Conservation (phyloP, 2,113 vertebrate genomes). For the Talpa occidentalis region DNA sequence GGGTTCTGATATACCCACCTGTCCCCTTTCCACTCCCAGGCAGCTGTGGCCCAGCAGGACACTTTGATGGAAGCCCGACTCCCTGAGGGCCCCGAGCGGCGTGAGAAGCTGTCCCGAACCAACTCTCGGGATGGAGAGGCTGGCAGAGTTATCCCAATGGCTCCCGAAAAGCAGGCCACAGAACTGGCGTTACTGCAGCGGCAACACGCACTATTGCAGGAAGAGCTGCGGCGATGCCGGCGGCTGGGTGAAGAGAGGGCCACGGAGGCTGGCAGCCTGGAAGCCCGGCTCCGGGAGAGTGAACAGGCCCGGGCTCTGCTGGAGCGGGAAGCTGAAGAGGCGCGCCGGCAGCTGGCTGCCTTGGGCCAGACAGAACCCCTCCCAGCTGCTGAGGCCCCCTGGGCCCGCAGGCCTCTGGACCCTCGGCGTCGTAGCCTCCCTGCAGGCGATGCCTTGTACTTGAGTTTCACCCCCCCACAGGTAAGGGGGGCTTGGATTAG, state of each 20-base stretch:
- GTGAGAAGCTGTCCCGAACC: slow-evolving; percentile 82
- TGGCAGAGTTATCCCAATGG: not conserved
- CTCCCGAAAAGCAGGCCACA: slow-evolving; percentile 79
- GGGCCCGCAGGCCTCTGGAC: slow-evolving; percentile 76
- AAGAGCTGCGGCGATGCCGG: slow-evolving; percentile 91
- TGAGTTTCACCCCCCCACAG: slow-evolving; percentile 82
- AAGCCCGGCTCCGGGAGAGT: slow-evolving; percentile 90
- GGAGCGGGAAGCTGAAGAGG: slow-evolving; percentile 88
- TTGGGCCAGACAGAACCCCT: slow-evolving; percentile 77
- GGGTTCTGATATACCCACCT: not conserved
- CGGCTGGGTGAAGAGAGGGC: slow-evolving; percentile 83
- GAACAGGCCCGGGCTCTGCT: slow-evolving; percentile 87
- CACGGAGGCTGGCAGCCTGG: slow-evolving; percentile 82
- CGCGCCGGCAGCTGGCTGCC: slow-evolving; percentile 84
- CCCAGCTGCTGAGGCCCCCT: slow-evolving; percentile 54
- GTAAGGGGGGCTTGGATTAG: not conserved
- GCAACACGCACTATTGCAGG: slow-evolving; percentile 92
- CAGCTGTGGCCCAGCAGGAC: slow-evolving; percentile 91
- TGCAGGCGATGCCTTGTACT: slow-evolving; percentile 83
- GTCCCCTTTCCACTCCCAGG: slow-evolving; percentile 79
- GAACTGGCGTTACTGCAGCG: slow-evolving; percentile 91
- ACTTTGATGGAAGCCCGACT: slow-evolving; percentile 89
- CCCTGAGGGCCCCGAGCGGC: slow-evolving; percentile 81
- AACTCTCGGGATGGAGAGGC: slow-evolving; percentile 83
- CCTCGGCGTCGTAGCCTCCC: slow-evolving; percentile 85